phyloP scores from a whole-genome alignment of 2,113 vertebrate species.

The Sardina pilchardus region DNA sequence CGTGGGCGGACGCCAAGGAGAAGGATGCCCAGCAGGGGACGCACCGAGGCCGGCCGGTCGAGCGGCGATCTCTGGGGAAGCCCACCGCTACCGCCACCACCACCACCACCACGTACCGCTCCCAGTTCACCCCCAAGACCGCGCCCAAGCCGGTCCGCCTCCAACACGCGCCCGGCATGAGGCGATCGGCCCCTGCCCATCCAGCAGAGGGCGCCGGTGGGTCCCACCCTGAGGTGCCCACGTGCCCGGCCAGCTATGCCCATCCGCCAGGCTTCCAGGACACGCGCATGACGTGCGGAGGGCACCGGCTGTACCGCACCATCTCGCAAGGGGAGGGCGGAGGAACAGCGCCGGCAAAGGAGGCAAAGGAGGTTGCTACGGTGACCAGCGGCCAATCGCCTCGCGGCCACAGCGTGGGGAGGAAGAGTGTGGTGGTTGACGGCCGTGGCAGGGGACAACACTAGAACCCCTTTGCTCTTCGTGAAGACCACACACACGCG shows the following conservation, averaged over 20 bases:
- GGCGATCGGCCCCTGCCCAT: too few relatives aligned
- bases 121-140: constrained; percentile 58
- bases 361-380: not conserved
- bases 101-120: constrained; percentile 48
- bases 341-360: too few relatives aligned
- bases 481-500: too few relatives aligned
- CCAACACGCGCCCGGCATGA: not conserved
- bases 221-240: constrained; percentile 52
- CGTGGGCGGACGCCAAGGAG: constrained; percentile 19
- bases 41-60: constrained; percentile 37
- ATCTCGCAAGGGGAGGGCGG: constrained; percentile 21
- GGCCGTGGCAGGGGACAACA: constrained; percentile 20
- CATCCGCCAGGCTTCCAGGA: constrained; percentile 50
- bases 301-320: constrained; percentile 57
- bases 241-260: constrained; percentile 59
- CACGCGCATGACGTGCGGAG: constrained; percentile 46
- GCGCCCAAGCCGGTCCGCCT: not conserved
- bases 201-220: constrained; percentile 15
- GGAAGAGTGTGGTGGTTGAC: not conserved
- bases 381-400: not conserved
- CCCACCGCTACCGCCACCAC: constrained; percentile 47
- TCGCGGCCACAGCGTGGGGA: not conserved
- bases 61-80: constrained; percentile 8
- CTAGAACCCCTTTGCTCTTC: not conserved
- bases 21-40: constrained; percentile 43